Conservation (phyloP, 2,888 invertebrate species). For the Julus scandinavius region DNA sequence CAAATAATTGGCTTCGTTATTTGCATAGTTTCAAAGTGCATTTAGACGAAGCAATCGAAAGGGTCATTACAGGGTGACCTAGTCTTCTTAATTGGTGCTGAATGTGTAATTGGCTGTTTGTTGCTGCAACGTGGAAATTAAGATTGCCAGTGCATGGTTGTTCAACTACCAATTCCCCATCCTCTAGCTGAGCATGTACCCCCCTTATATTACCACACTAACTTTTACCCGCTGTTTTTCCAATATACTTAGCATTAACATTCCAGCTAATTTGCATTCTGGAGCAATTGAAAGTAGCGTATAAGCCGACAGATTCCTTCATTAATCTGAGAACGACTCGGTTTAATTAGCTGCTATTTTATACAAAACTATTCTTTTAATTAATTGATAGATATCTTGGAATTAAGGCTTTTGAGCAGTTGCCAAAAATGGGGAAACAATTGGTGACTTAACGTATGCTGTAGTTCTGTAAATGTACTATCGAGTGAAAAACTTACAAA, state of each 20-base stretch:
- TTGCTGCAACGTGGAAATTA: slow-evolving; percentile 23
- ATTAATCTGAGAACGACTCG: slow-evolving; percentile 39
- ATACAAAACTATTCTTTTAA: slow-evolving; percentile 15
- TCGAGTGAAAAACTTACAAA: too few species aligned
- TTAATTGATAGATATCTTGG: slow-evolving; percentile 26
- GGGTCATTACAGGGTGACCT: slow-evolving; percentile 43
- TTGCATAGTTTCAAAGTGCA: slow-evolving; percentile 29
- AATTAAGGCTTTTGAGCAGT: neutral
- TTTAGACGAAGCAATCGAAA: slow-evolving; percentile 16
- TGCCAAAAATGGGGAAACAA: neutral
- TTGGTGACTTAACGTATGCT: neutral
- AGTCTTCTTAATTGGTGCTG: slow-evolving; percentile 15
- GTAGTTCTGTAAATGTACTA: neutral
- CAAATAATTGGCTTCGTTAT: slow-evolving; percentile 35
- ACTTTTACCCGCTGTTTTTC: slow-evolving; percentile 44
- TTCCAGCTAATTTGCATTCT: slow-evolving; percentile 33
- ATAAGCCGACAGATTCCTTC: slow-evolving; percentile 21
- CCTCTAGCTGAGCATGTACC: neutral
- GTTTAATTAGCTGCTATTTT: slow-evolving; percentile 32
- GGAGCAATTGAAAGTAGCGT: slow-evolving; percentile 18
- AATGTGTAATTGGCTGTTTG: slow-evolving; percentile 42
- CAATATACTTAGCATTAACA: slow-evolving; percentile 43
- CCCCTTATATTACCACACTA: neutral
- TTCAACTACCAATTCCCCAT: neutral
- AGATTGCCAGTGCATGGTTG: neutral